These are phyloP conservation scores for Diadumene lineata DNA, from an alignment of 92 coral and sea anemone genomes.

Conservation along the genomic window DNA sequence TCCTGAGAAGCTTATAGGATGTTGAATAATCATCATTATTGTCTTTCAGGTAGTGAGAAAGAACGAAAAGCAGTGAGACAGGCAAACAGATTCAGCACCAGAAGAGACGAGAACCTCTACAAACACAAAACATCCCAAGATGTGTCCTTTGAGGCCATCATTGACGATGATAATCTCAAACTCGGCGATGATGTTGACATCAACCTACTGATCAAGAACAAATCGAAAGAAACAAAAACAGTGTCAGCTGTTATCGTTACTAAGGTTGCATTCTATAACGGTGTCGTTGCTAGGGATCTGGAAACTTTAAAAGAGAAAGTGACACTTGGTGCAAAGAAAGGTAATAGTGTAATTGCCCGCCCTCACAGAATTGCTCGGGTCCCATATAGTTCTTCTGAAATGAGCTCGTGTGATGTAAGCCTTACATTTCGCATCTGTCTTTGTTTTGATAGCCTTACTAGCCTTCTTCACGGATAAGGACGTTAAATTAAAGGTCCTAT, in stretches of 20 bases:
- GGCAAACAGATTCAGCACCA: conserved; percentile 75
- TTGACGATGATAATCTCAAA: conserved; percentile 25
- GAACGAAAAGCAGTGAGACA: conserved; percentile 64
- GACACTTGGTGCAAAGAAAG: conserved; percentile 28
- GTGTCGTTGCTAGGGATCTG: conserved; percentile 41
- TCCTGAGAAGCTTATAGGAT: too few relatives aligned
- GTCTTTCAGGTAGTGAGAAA: conserved; percentile 48
- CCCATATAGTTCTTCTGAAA: too few relatives aligned
- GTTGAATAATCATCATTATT: too few relatives aligned
- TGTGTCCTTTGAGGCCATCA: conserved; percentile 32
- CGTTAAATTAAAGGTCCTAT: too few relatives aligned
- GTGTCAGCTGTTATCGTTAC: conserved; percentile 39
- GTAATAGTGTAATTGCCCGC: conserved; percentile 26
- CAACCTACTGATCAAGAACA: conserved; percentile 41
- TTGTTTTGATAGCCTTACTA: too few relatives aligned
- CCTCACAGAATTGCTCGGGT: too few relatives aligned
- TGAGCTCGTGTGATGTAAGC: too few relatives aligned
- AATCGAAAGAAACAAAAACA: conserved; percentile 24
- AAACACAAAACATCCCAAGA: background rate
- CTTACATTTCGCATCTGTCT: too few relatives aligned
- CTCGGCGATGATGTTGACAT: conserved; percentile 60
- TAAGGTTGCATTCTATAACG: conserved; percentile 68
- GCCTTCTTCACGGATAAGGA: too few relatives aligned
- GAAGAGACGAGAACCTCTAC: conserved; percentile 60
- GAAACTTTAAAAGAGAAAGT: conserved; percentile 28